A percentile compares a stretch with the other conserved stretches of the same genome.
These are phyloP conservation scores for Podarcis muralis DNA, from an alignment of 2,113 vertebrate species.

Conservation along the genomic window DNA sequence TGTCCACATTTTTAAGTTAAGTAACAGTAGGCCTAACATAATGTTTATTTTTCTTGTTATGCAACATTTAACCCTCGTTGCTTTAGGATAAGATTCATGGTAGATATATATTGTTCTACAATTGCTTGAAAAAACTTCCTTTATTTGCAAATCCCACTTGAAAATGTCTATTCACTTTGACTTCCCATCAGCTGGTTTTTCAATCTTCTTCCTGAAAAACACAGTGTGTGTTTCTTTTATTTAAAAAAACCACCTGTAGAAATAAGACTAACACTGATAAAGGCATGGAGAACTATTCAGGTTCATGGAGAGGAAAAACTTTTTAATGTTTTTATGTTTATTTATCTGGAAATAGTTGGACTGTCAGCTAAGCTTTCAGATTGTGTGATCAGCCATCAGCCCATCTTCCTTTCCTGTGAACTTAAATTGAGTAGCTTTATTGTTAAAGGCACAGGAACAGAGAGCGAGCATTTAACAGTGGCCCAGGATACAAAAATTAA, in stretches of 20 bases:
- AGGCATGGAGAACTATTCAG: background rate
- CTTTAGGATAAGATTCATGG: slow-evolving; percentile 46
- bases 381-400: too few species aligned
- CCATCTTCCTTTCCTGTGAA: too few species aligned
- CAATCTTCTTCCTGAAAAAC: slow-evolving; percentile 27
- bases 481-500: background rate
- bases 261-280: slow-evolving; percentile 9
- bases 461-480: background rate
- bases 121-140: slow-evolving; percentile 55
- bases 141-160: slow-evolving; percentile 54
- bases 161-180: slow-evolving; percentile 50
- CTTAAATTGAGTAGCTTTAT: too few species aligned
- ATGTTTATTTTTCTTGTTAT: slow-evolving; percentile 68
- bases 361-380: too few species aligned
- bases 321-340: background rate
- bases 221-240: slow-evolving; percentile 26
- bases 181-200: slow-evolving; percentile 10
- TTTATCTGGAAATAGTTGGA: too few species aligned
- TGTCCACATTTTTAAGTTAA: slow-evolving; percentile 72
- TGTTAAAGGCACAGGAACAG: too few species aligned
- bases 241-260: slow-evolving; percentile 33
- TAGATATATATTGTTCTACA: slow-evolving; percentile 52
- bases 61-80: slow-evolving; percentile 57
- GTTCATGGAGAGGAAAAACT: background rate
- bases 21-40: slow-evolving; percentile 67